These are phyloP conservation scores for Matsumyia berberina DNA, from an alignment of 2,888 invertebrate species.

Conservation along the genomic window DNA sequence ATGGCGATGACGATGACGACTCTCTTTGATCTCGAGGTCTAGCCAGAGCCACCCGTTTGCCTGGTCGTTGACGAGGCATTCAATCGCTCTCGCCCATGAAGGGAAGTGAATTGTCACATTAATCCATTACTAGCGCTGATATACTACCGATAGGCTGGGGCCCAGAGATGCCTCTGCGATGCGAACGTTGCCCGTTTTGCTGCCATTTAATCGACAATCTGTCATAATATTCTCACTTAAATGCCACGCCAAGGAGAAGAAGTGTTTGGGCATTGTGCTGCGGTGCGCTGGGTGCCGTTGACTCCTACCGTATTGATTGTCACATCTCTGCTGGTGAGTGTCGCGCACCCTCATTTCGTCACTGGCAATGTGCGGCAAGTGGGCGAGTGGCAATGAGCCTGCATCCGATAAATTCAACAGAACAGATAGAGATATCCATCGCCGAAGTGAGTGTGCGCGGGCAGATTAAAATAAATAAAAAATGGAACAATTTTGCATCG, in stretches of 20 bases:
- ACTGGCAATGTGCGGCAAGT: conserved; percentile 18
- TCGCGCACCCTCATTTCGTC: conserved; percentile 64
- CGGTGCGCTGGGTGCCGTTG: conserved; percentile 32
- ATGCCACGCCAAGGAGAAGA: conserved; percentile 3
- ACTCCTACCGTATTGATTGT: conserved; percentile 60
- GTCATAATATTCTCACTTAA: conserved; percentile 60
- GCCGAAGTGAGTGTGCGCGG: conserved; percentile 45
- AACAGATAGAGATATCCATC: conserved; percentile 70
- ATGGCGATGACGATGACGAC: neutral
- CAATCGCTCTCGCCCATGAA: conserved; percentile 3
- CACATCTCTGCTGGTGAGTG: conserved; percentile 37
- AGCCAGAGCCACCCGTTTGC: neutral
- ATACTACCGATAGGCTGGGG: neutral
- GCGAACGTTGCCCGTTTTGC: conserved; percentile 32
- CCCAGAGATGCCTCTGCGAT: conserved; percentile 1
- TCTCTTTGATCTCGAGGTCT: conserved; percentile 33
- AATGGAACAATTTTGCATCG: conserved; percentile 45
- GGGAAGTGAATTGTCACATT: conserved; percentile 62
- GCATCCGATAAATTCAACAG: conserved; percentile 52
- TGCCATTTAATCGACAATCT: conserved; percentile 61
- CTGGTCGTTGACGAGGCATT: conserved; percentile 14
- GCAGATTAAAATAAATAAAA: conserved; percentile 53
- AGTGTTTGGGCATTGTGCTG: neutral
- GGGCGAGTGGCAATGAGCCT: conserved; percentile 60
- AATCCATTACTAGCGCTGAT: conserved; percentile 54